Evolutionary conservation across 1,140 invertebrate species (phyloP), one percentile per base, ranked within the genome.

Genomic region (Euura saliciscinereae): DNA sequence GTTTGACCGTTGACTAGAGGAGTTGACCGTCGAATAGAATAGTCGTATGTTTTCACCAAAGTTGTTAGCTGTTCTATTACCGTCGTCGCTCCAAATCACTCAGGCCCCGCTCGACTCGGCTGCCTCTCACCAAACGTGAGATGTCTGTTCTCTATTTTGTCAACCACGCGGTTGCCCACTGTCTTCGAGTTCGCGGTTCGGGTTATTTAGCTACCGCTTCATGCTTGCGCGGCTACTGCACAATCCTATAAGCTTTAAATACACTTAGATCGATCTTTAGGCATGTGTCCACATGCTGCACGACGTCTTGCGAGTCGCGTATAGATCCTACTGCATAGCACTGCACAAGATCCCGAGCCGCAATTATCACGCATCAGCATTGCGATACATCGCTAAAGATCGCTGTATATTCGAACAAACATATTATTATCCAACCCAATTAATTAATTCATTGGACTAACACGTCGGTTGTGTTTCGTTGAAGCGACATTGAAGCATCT

Each of bases 1-100:
- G 68, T 13, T 13, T 11, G 8, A 46, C 68, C 43, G 11, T 7
- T 28, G n/a, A 45, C 42, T 43, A 11, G 6, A 4, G 67, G 71
- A 75, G 66, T 13, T 10, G 71, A 71, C 74, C 13, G 69, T 71
- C 73, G 66, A 73, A 73, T 59, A 59, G 13, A 1, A n/a, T 59
- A 65, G 74, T 44, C 68, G 70, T 69, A 82, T 82, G 81, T 83
- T 84, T 83, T 83, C 78, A 79, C 80, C 79, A 78, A 82, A 75
- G 82, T 81, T 64, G 42, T 77, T 83, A 82, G 75, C 71, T 68
- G 77, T 83, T 82, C 83, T 84, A 84, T 83, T 83, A 84, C 71
- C 71, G 83, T 83, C 75, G 68, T 73, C 75, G 82, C 78, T 84
- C 80, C 76, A 78, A 83, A 84, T 83, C 79, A 79, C 79, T 79